Percentiles rank a stretch among this genome's conserved stretches.
phyloP scores from a whole-genome alignment of 2,113 vertebrate species.

The Mirza zaza region DNA sequence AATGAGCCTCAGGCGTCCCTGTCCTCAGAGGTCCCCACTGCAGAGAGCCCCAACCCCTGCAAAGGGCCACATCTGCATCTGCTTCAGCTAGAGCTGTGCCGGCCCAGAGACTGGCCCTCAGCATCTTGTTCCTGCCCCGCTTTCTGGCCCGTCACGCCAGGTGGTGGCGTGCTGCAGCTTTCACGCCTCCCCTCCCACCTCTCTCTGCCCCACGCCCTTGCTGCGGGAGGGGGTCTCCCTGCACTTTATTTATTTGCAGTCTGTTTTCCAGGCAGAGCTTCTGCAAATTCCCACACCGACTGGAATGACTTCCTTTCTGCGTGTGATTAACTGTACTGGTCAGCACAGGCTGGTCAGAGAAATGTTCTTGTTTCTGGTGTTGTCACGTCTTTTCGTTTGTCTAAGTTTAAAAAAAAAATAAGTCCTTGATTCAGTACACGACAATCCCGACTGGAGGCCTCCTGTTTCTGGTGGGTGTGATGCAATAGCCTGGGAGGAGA shows the following conservation, averaged over 20 bases:
- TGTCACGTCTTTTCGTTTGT: not conserved
- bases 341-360: not conserved
- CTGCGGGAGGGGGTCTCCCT: not conserved
- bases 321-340: not conserved
- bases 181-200: not conserved
- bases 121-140: not conserved
- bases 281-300: not conserved
- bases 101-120: not conserved
- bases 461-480: not conserved
- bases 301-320: not conserved
- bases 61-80: not conserved
- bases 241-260: constrained; percentile 59
- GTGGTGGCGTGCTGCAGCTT: not conserved
- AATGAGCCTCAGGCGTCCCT: not conserved
- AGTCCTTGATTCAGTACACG: not conserved
- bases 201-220: not conserved
- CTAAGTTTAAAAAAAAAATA: not conserved
- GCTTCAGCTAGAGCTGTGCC: not conserved
- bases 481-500: not conserved
- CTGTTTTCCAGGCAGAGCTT: not conserved
- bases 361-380: not conserved
- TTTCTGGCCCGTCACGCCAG: not conserved
- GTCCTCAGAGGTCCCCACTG: not conserved
- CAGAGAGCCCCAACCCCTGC: not conserved
- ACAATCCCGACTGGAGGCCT: not conserved